These are phyloP conservation scores for Falco rusticolus DNA, from an alignment of 2,797 vertebrate genomes.

Conservation along the genomic window DNA sequence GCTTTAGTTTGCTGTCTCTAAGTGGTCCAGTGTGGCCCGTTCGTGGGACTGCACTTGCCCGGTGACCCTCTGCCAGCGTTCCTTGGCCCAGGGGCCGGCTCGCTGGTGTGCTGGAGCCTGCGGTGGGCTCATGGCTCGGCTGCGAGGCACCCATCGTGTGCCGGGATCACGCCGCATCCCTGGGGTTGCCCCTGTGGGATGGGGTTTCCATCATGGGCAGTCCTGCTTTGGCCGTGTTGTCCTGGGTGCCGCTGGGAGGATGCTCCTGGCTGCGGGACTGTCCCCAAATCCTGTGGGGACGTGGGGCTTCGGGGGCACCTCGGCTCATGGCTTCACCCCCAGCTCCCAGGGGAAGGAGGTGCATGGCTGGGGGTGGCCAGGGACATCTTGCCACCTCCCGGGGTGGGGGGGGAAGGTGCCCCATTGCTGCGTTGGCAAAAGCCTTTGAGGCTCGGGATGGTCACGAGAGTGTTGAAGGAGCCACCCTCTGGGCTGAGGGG, in stretches of 20 bases:
- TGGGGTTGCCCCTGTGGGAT: background rate
- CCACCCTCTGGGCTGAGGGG: background rate
- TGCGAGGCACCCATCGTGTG: accelerated
- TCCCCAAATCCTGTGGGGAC: background rate
- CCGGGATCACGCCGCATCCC: accelerated
- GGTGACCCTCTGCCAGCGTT: background rate
- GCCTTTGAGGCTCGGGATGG: background rate
- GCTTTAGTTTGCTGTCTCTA: background rate
- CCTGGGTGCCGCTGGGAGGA: background rate
- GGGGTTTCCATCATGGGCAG: accelerated
- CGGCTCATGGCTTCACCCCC: background rate
- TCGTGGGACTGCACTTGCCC: background rate
- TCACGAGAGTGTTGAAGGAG: background rate
- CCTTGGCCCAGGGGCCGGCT: background rate
- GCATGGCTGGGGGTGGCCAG: background rate
- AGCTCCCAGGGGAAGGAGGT: background rate
- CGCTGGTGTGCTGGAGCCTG: background rate
- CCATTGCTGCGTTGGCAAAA: background rate
- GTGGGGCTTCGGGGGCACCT: background rate
- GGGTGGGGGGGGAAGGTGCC: background rate
- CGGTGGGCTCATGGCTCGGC: accelerated
- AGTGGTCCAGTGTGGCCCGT: accelerated
- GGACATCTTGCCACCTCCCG: accelerated
- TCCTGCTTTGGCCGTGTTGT: accelerated
- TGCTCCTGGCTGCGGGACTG: background rate